A percentile compares a stretch with the other conserved stretches of the same genome.
Conservation (phyloP, 2,113 vertebrate genomes). For the Syngnathus typhle region DNA sequence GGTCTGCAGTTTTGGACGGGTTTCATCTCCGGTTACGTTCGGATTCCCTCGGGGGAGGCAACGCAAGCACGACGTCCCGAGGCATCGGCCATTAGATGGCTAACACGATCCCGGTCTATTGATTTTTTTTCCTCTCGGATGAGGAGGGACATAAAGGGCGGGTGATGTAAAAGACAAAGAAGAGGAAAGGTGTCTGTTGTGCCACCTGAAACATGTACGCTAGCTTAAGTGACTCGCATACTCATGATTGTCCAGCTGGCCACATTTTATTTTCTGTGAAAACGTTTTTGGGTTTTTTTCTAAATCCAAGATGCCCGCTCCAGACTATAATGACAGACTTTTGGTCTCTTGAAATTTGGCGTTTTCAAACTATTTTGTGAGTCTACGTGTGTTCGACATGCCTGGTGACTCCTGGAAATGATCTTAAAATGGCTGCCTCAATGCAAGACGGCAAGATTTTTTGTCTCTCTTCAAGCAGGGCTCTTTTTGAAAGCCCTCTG, state of each 20-base stretch:
- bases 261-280: too few species aligned
- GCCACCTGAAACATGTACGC: neutral
- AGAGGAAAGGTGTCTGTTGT: neutral
- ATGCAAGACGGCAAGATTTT: neutral
- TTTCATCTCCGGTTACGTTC: slow-evolving; percentile 53
- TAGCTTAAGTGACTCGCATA: neutral
- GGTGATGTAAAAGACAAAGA: slow-evolving; percentile 23
- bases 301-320: too few species aligned
- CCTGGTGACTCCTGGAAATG: neutral
- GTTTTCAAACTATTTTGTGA: too few species aligned
- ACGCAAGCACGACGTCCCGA: slow-evolving; percentile 29
- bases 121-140: slow-evolving; percentile 63
- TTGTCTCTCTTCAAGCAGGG: neutral
- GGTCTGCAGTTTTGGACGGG: slow-evolving; percentile 26
- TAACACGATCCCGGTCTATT: slow-evolving; percentile 68
- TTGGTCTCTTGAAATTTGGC: too few species aligned
- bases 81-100: slow-evolving; percentile 57
- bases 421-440: neutral
- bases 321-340: too few species aligned
- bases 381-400: too few species aligned
- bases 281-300: too few species aligned
- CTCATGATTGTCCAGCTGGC: too few species aligned
- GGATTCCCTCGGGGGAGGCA: slow-evolving; percentile 51
- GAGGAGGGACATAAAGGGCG: neutral
- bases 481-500: neutral